Evolutionary conservation across 2,113 vertebrate species (phyloP).

Genomic region (Alces alces): DNA sequence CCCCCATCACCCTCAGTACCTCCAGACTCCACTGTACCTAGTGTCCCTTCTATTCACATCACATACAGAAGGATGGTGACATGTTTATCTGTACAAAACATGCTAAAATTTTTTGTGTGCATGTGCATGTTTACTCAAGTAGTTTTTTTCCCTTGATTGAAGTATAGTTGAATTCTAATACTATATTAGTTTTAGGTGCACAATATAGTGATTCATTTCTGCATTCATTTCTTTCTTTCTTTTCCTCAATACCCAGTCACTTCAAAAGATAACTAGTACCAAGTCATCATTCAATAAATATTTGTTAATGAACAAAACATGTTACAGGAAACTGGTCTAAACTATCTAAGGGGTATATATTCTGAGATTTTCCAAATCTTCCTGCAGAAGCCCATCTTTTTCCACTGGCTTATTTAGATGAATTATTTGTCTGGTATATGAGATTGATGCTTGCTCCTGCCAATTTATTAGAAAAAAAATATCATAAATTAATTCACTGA

Average conservation of each 20-base stretch:
- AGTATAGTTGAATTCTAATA: background rate
- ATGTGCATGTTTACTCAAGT: background rate
- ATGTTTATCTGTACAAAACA: background rate
- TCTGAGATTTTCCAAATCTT: background rate
- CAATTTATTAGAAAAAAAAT: background rate
- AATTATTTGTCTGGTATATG: background rate
- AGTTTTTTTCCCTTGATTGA: background rate
- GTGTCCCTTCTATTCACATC: background rate
- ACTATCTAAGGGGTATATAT: background rate
- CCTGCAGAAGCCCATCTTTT: background rate
- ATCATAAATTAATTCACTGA: background rate
- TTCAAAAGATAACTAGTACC: background rate
- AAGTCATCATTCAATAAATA: background rate
- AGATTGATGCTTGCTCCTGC: background rate
- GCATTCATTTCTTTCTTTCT: background rate
- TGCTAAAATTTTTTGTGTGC: background rate
- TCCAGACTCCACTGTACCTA: background rate
- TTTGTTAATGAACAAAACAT: background rate
- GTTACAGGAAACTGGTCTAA: background rate
- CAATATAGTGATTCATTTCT: background rate
- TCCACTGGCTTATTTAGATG: background rate
- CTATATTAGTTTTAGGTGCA: background rate
- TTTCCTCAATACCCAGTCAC: background rate
- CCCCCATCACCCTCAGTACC: fast-evolving
- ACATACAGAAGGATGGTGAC: background rate